Evolutionary conservation across 1,140 invertebrate species (phyloP), one percentile per base, ranked within the genome.

Genomic region (Latrodectus geometricus): DNA sequence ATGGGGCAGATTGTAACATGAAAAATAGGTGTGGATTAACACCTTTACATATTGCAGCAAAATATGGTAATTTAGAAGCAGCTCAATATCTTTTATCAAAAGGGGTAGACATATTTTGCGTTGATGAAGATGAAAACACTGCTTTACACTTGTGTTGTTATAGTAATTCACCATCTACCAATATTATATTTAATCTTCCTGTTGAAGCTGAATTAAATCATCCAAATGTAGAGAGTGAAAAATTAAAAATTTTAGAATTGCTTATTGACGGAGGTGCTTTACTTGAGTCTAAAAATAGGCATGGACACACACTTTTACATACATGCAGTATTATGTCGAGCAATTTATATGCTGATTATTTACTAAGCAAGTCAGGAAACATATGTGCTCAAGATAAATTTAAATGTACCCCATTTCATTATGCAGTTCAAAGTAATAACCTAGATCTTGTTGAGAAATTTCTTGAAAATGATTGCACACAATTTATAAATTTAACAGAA

Each of bases 1-100:
- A 66, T 23, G 73, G 77, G 21, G 82, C 77, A 50, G 77, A 85
- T 77, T 15, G 84, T 23, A 85, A 81, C 70, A 61, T 49, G 23
- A 48, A 72, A 65, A 49, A 87, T 85, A 20, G 15, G 11, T n/a
- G 9, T 61, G 66, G 81, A 14, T 87, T 61, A 68, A 81, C n/a
- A 69, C 73, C 70, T 70, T 20, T 99, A 69, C 96, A 98, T 90
- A 93, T 98, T 77, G 97, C 97, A 49, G 96, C 96, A 89, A 9
- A 11, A 20, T n/a, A 15, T 15, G 68, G 68, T 15, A 11, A 69
- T 21, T n/a, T n/a, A 15, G 21, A 69, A n/a, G 9, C n/a, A 11
- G 68, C 68, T 23, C 2, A n/a, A 69, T 15, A 4, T 3, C 21
- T 69, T 11, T 7, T 69, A 23, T 23, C 17, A 0, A 69, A 69